phyloP scores from a whole-genome alignment of 2,888 invertebrate genomes.

The Drosophila phalerata region DNA sequence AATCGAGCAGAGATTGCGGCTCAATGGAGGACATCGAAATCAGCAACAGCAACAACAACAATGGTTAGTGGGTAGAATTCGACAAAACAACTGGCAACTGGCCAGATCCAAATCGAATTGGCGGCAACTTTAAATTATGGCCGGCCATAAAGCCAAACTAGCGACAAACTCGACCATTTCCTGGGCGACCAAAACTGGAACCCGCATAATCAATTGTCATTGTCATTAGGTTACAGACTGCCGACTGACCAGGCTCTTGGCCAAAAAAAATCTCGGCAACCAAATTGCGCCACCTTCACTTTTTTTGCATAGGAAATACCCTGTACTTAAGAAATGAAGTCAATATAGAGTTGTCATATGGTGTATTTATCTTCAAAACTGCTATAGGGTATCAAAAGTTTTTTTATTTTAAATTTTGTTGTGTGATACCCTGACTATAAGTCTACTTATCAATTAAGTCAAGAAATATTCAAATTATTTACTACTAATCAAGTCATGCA shows the following conservation, averaged over 20 bases:
- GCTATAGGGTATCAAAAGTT: not conserved
- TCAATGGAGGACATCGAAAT: conserved; percentile 38
- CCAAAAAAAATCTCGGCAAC: conserved; percentile 46
- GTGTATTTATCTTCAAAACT: not conserved
- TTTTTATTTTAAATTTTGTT: not conserved
- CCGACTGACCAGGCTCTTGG: conserved; percentile 24
- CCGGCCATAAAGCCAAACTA: conserved; percentile 61
- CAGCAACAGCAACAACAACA: conserved; percentile 38
- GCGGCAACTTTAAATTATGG: conserved; percentile 67
- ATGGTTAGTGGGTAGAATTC: conserved; percentile 72
- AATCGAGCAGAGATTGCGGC: conserved; percentile 71
- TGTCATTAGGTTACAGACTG: conserved; percentile 65
- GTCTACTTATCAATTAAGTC: too few species aligned
- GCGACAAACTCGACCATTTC: conserved; percentile 59
- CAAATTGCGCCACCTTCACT: conserved; percentile 73
- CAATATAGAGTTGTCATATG: not conserved
- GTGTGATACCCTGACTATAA: not conserved
- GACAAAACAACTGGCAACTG: conserved; percentile 62
- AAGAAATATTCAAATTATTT: too few species aligned
- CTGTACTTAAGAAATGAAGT: not conserved
- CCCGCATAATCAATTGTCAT: conserved; percentile 76
- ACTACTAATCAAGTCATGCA: too few species aligned
- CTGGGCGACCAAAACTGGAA: conserved; percentile 55
- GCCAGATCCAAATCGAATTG: conserved; percentile 66
- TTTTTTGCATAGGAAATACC: conserved; percentile 35